phyloP scores from a whole-genome alignment of 2,888 invertebrate genomes.

The Branchipolynoe longqiensis region DNA sequence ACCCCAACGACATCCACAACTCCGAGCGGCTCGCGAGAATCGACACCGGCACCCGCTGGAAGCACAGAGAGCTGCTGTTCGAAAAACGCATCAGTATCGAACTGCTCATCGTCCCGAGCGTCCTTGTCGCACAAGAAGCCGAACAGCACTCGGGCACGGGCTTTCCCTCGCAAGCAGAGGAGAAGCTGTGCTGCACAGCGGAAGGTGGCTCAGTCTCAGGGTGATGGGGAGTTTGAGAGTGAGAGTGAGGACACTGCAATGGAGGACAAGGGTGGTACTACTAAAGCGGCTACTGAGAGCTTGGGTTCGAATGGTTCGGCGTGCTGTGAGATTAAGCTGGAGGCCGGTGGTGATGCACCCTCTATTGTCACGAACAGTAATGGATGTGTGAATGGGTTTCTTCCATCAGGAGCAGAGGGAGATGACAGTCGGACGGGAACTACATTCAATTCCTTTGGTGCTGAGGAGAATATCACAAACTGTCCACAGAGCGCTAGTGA shows the following conservation, averaged over 20 bases:
- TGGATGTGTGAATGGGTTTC: slow-evolving; percentile 7
- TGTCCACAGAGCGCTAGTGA: background rate
- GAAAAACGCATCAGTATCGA: background rate
- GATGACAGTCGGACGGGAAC: background rate
- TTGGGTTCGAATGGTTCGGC: background rate
- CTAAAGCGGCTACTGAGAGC: background rate
- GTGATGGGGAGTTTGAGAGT: background rate
- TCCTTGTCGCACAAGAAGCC: slow-evolving; percentile 14
- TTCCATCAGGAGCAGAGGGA: background rate
- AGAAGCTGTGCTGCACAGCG: background rate
- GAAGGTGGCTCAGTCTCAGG: background rate
- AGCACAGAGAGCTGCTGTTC: background rate
- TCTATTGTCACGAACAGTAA: background rate
- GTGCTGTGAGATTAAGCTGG: no score
- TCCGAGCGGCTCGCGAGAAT: slow-evolving; percentile 27
- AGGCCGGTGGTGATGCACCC: background rate
- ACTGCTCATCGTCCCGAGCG: slow-evolving; percentile 20
- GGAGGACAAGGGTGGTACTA: background rate
- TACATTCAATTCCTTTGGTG: slow-evolving; percentile 9
- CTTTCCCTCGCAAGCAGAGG: background rate
- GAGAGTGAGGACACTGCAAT: background rate
- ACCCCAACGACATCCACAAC: slow-evolving; percentile 36
- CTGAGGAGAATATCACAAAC: background rate
- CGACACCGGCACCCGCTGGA: slow-evolving; percentile 4
- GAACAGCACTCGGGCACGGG: no score